Evolutionary conservation across 2,113 vertebrate species (phyloP), one percentile per base, ranked within the genome.

Genomic region (Lepidothrix coronata): DNA sequence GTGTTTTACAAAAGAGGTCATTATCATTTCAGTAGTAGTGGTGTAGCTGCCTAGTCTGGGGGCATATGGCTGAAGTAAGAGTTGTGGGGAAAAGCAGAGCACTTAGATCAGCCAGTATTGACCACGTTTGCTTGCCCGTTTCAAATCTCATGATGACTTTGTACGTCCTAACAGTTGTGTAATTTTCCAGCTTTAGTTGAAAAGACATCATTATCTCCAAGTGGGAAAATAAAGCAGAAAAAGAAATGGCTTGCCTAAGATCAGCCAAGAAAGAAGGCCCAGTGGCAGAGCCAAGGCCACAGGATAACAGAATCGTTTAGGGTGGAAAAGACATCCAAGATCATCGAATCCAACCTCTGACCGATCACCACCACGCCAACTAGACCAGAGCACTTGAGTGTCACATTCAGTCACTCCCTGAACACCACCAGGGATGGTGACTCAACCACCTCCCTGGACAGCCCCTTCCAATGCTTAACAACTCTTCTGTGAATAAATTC

Each of bases 351-450:
- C n/a, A 61, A 15, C 22, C 48, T 68, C 0, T 41, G 37, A 41
- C 13, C 7, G 8, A 41, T 9, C 6, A 48, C 24, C n/a, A 75
- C n/a, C 30, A 13, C 22, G 25, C 6, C 55, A 55, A 16, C 48
- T 4, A 23, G 28, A 61, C 25, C 63, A 19, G 30, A 49, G 49
- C 35, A 13, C 41, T 5, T 5, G 14, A 18, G 48, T 9, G n/a
- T 6, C 13, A 54, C 4, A 5, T 8, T 41, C 57, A 33, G 25
- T 3, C 1, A 0, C 14, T 46, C 14, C 39, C 1, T 27, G 55
- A 55, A 30, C 79, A 19, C 4, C 21, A 31, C 17, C 63, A 76
- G 55, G 71, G 62, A 54, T 6, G 13, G 39, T 9, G 54, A 48
- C 28, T 44, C 28, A 20, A 39, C 18, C 30, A 72, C 16, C 20